Base-by-base conservation (phyloP, 2,113 vertebrate genomes). In the Macquaria ambigua region DNA sequence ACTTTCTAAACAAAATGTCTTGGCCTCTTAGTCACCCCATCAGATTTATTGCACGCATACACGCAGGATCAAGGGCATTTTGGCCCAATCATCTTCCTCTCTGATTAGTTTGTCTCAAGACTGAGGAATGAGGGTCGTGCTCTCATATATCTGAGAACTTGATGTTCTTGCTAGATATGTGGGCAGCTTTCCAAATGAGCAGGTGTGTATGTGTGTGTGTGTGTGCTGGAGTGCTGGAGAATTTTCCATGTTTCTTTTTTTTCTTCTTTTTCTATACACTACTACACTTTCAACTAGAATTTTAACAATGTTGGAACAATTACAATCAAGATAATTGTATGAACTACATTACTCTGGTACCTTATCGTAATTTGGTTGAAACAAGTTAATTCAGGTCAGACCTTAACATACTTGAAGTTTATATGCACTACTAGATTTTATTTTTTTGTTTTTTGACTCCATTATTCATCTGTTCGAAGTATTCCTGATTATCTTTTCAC, bases 61-160 rank as follows among this genome's bases (percentile, higher is more conserved):
- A 77, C 23, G 7, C 0, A 41, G 37, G 46, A 69, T 80, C 66
- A 74, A 87, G 72, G 71, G 15, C 74, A 41, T 75, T 64, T 87
- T 52, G 8, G 34, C 21, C 63, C 58, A 86, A 58, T 81, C 68
- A 43, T 73, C 64, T 37, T 70, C 56, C 6, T 31, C 62, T 31
- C 10, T 74, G 75, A 90, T 87, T 76, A 79, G 53, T 59, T 72
- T 74, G 56, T 66, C 53, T 72, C 53, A 31, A 21, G 15, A 66
- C 53, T 16, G 21, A 67, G 64, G 37, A 66, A 84, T 75, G 68
- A 43, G 31, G 43, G 43, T 63, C 5, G 7, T 46, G 37, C 25
- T 53, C 31, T 55, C 67, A 55, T 83, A 75, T 61, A 64, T 82
- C 70, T 41, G 56, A 68, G 76, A 37, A 48, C 66, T 79, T 21